Evolutionary conservation across 2,113 vertebrate genomes (phyloP), one percentile per base, ranked within the genome.

Genomic region (Oryzias melastigma): DNA sequence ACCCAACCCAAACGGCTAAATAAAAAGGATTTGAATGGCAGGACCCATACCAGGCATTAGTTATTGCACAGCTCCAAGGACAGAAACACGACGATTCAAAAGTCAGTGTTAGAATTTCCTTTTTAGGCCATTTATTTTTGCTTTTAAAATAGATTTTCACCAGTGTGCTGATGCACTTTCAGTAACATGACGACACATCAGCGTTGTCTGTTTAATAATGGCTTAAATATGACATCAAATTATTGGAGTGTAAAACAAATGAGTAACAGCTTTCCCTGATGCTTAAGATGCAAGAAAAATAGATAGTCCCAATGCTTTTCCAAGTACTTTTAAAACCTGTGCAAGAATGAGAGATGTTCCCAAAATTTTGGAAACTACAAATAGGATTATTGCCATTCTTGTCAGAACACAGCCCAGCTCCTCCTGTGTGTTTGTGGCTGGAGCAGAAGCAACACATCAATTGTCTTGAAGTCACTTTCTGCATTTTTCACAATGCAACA

Each of bases 1-100:
- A 16, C 65, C 70, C 83, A 87, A 88, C 67, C 54, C 18, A 79
- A 83, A 84, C 68, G 68, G 47, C 86, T 91, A 90, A 90, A 83
- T 90, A 88, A 88, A 88, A 84, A 68, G 61, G 86, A 87, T 47
- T 88, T 76, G 74, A 74, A 86, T 88, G 88, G 89, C 87, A 91
- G 73, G 84, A 81, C 84, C 82, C 74, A 82, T 89, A 85, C 90
- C 88, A 90, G 88, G 81, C 83, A 86, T 88, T 74, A 69, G 78
- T 90, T 91, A 90, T 88, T 91, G 88, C 82, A 89, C 87, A 84
- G 76, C 76, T 88, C 80, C 80, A 68, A 58, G 47, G 52, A 82
- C 54, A 78, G 58, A 82, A 51, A 65, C 54, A 68, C 48, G 71
- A 82, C 54, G 27, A 45, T 50, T 73, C 69, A 60, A 75, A 76